Percentiles rank a stretch among this genome's conserved stretches.
Evolutionary conservation across 2,113 vertebrate species (phyloP).

Genomic region (Eptesicus fuscus): DNA sequence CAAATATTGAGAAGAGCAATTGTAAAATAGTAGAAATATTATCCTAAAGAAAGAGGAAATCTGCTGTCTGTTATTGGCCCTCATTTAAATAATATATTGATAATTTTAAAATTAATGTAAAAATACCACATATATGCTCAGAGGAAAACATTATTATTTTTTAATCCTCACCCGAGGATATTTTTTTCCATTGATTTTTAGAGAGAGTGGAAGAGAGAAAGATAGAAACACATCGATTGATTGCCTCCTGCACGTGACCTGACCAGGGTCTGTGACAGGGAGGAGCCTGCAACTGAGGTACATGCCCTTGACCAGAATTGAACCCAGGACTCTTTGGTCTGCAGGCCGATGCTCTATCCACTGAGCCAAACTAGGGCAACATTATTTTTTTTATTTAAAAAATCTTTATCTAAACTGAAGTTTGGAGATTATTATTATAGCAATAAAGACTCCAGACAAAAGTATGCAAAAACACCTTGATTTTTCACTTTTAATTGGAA

Average conservation of each 20-base stretch:
- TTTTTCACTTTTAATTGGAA: not conserved
- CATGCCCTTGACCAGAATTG: too few species aligned
- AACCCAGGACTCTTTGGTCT: too few species aligned
- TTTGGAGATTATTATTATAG: not conserved
- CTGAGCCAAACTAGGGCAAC: too few species aligned
- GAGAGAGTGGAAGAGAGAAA: too few species aligned
- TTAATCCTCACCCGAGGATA: not conserved
- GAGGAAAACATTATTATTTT: not conserved
- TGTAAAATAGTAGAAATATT: not conserved
- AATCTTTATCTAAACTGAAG: not conserved
- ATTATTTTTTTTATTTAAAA: not conserved
- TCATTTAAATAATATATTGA: not conserved
- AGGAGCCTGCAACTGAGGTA: too few species aligned
- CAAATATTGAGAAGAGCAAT: not conserved
- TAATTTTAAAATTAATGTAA: not conserved
- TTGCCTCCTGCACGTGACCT: too few species aligned
- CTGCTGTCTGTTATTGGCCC: not conserved
- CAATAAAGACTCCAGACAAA: not conserved
- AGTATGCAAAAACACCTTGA: not conserved
- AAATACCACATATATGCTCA: not conserved
- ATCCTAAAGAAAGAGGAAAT: not conserved
- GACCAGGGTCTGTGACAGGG: too few species aligned
- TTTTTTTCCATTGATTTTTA: too few species aligned
- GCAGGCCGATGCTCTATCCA: too few species aligned
- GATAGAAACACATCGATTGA: too few species aligned